phyloP scores from a whole-genome alignment of 2,113 vertebrate species.

The Callorhinus ursinus region DNA sequence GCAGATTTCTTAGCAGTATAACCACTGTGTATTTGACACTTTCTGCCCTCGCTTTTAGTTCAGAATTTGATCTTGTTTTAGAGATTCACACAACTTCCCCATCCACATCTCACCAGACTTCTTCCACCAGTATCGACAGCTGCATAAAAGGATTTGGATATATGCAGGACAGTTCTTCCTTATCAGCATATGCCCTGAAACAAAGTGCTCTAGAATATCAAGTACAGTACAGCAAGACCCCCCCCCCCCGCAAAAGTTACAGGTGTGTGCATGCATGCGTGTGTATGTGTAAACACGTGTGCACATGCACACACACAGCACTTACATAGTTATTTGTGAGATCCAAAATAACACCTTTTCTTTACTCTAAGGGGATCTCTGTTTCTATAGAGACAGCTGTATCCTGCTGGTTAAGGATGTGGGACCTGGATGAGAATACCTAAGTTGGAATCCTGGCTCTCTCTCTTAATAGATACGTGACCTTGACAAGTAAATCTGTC shows the following conservation, averaged over 20 bases:
- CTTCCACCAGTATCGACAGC: background rate
- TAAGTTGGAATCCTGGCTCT: background rate
- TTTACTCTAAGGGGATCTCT: background rate
- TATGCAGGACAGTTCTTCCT: background rate
- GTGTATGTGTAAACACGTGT: background rate
- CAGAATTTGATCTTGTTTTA: background rate
- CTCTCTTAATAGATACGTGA: background rate
- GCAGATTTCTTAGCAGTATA: background rate
- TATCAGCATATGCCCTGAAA: background rate
- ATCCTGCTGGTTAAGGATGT: background rate
- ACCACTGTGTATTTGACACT: background rate
- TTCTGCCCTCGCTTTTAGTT: background rate
- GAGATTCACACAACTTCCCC: background rate
- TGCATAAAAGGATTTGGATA: background rate
- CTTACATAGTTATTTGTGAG: background rate
- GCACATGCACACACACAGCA: background rate
- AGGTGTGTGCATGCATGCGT: background rate
- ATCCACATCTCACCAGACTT: background rate
- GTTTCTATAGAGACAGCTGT: background rate
- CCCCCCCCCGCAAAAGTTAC: background rate
- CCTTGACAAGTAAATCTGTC: background rate
- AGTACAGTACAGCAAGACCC: background rate
- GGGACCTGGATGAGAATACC: background rate
- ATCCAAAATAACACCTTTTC: background rate
- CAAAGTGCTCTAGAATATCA: background rate